Evolutionary conservation across 2,113 vertebrate species (phyloP).

Genomic region (Ptychochromis oligacanthus): DNA sequence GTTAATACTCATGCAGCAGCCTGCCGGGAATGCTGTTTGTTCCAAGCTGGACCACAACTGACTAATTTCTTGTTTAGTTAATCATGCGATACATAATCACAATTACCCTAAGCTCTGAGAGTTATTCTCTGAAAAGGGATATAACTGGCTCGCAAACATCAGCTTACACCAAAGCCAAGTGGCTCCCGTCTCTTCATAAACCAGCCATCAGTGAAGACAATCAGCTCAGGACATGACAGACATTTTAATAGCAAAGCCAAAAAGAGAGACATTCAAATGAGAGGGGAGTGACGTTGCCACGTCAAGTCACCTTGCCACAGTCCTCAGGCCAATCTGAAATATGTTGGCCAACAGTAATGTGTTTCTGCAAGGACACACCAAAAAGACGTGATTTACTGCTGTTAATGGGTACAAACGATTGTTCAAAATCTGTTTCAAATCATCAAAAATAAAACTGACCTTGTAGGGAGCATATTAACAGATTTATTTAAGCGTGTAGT

Average conservation of each 20-base stretch:
- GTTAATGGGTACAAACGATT: conserved; percentile 17
- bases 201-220: conserved; percentile 49
- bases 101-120: conserved; percentile 63
- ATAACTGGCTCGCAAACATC: conserved; percentile 53
- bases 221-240: conserved; percentile 37
- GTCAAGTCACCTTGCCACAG: conserved; percentile 33
- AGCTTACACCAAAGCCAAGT: conserved; percentile 49
- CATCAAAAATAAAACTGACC: conserved; percentile 10
- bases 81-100: conserved; percentile 60
- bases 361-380: neutral
- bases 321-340: conserved; percentile 19
- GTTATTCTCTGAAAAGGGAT: conserved; percentile 54
- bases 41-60: conserved; percentile 26
- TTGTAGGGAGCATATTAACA: conserved; percentile 20
- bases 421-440: neutral
- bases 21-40: conserved; percentile 47
- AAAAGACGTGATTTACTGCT: neutral
- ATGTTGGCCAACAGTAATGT: conserved; percentile 11
- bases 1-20: conserved; percentile 34
- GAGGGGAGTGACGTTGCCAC: neutral
- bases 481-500: conserved; percentile 36
- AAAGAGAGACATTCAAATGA: conserved; percentile 17
- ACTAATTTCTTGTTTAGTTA: conserved; percentile 69
- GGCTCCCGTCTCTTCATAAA: conserved; percentile 43
- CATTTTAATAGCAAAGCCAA: conserved; percentile 32